Base-by-base conservation (phyloP, 92 coral and sea anemone species). In the Meandrina meandrites region DNA sequence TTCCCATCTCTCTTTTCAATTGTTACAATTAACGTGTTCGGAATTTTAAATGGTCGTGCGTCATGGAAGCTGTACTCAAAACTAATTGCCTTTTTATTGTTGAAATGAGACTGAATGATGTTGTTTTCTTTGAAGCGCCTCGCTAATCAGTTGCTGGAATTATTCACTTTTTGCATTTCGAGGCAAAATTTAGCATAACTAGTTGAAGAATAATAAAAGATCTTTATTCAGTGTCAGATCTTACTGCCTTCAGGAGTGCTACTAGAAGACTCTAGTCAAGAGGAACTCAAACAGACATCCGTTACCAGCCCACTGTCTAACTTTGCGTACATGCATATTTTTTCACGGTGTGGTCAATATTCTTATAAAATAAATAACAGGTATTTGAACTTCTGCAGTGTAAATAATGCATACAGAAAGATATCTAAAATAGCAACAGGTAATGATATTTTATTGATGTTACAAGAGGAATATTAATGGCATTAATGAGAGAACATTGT, bases 11-110 rank as follows among this genome's bases (percentile, higher is more conserved):
- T 50, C 28, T 68, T 45, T 17, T 47, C n/a, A n/a, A n/a, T 70
- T 48, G 51, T 28, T 48, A 62, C 22, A 67, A 42, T 66, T 81
- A 64, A 81, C 45, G 60, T 40, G 76, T 67, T 42, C n/a, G 85
- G 85, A 81, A 81, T 81, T 69, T 70, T 47, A 35, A 68, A 28
- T 47, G 21, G 75, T 64, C 48, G 0, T 82, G 34, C 86, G 86
- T 82, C 86, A 81, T 57, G 18, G 54, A 56, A 56, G 19, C 0
- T 30, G 15, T 18, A 10, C 76, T 62, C 57, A 51, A 34, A 40
- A 31, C 24, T 22, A 15, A 68, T 37, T 60, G 5, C 9, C 10
- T 24, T 66, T 48, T n/a, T n/a, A n/a, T n/a, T 35, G n/a, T 81
- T 17, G 16, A 37, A 81, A 37, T 8, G 6, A 16, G 16, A 27